A percentile compares a stretch with the other conserved stretches of the same genome.
Conservation (phyloP, 1,140 invertebrate species). For the Danaus plexippus region DNA sequence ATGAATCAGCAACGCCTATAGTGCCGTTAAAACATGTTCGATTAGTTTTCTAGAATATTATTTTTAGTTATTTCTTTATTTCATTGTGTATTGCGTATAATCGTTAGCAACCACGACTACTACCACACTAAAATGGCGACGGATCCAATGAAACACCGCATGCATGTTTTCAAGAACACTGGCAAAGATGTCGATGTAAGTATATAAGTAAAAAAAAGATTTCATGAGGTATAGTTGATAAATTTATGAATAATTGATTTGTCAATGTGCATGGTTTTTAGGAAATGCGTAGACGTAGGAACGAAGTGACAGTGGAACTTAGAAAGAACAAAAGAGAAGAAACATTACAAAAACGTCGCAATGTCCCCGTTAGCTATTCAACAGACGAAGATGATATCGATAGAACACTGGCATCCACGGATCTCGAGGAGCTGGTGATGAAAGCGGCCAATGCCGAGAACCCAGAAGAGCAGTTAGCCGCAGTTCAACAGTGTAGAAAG, state of each 20-base stretch:
- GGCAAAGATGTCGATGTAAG: slow-evolving; percentile 97
- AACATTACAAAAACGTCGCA: slow-evolving; percentile 94
- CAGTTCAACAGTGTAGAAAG: slow-evolving; percentile 92
- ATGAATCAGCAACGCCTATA: slow-evolving; percentile 55
- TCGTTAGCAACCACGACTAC: slow-evolving; percentile 38
- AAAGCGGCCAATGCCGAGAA: slow-evolving; percentile 81
- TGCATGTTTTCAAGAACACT: slow-evolving; percentile 97
- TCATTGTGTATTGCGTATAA: slow-evolving; percentile 57
- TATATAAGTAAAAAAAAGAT: slow-evolving; percentile 40
- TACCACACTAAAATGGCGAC: slow-evolving; percentile 82
- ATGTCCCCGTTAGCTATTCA: slow-evolving; percentile 88
- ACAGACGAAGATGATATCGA: slow-evolving; percentile 87
- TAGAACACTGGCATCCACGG: slow-evolving; percentile 76
- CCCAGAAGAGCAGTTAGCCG: slow-evolving; percentile 81
- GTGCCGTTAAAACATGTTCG: slow-evolving; percentile 61
- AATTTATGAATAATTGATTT: not conserved
- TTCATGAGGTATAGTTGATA: no score
- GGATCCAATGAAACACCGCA: slow-evolving; percentile 83
- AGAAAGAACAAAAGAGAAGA: slow-evolving; percentile 98
- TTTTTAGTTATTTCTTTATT: slow-evolving; percentile 64
- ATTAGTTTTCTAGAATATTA: slow-evolving; percentile 51
- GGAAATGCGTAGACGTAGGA: slow-evolving; percentile 96
- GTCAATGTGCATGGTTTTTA: slow-evolving; percentile 56
- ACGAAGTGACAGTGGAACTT: slow-evolving; percentile 95
- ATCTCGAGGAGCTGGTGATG: slow-evolving; percentile 80